Conservation (phyloP, 2,888 invertebrate species). For the Isoperla grammatica region DNA sequence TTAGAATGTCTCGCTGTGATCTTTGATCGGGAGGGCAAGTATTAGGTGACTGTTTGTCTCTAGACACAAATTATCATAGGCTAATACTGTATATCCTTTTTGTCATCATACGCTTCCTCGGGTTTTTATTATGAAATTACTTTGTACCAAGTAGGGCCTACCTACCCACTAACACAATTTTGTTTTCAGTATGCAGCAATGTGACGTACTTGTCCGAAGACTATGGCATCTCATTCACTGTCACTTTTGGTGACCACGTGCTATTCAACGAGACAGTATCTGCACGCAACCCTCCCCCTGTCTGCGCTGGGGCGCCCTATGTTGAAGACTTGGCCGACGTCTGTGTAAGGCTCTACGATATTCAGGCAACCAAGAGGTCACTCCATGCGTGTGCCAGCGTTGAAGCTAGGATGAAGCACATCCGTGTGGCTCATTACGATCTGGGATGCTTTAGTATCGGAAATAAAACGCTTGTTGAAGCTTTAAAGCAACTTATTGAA, state of each 20-base stretch:
- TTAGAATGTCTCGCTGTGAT: too few relatives aligned
- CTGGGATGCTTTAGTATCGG: slow-evolving; percentile 36
- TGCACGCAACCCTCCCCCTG: slow-evolving; percentile 40
- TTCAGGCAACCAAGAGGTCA: slow-evolving; percentile 31
- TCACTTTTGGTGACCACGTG: slow-evolving; percentile 35
- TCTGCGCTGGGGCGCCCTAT: slow-evolving; percentile 37
- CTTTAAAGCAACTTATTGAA: neutral
- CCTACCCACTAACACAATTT: too few relatives aligned
- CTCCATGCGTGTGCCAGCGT: slow-evolving; percentile 37
- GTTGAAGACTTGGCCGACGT: slow-evolving; percentile 35
- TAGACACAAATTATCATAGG: too few relatives aligned
- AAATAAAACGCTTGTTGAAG: neutral
- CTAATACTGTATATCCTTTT: too few relatives aligned
- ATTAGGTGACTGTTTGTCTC: too few relatives aligned
- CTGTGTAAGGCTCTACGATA: slow-evolving; percentile 37
- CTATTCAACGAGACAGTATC: slow-evolving; percentile 38
- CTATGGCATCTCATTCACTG: slow-evolving; percentile 37
- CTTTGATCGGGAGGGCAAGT: too few relatives aligned
- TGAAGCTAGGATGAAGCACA: slow-evolving; percentile 28
- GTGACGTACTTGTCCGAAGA: slow-evolving; percentile 37
- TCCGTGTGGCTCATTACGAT: slow-evolving; percentile 29
- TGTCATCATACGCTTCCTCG: too few relatives aligned
- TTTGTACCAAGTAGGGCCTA: too few relatives aligned
- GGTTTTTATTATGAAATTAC: too few relatives aligned
- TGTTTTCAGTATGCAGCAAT: slow-evolving; percentile 37